Conservation (phyloP, 2,888 invertebrate genomes). For the Bellardia bayeri region DNA sequence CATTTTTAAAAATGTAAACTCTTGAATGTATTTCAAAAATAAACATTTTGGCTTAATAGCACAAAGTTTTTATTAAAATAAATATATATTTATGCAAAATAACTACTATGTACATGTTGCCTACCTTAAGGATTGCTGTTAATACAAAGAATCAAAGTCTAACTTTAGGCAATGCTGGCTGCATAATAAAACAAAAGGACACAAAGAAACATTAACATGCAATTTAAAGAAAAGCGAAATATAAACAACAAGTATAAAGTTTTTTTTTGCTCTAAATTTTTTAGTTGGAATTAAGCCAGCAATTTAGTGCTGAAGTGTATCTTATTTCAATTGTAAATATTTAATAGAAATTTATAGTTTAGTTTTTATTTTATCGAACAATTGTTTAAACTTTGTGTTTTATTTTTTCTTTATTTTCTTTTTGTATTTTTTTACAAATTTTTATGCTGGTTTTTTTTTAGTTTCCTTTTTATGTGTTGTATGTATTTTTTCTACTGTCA, state of each 20-base stretch:
- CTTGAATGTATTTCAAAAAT: neutral
- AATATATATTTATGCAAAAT: neutral
- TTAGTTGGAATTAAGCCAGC: neutral
- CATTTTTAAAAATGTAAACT: neutral
- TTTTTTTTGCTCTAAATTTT: neutral
- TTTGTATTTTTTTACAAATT: neutral
- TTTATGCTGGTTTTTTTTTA: conserved; percentile 8
- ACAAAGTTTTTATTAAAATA: neutral
- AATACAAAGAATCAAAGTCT: conserved; percentile 3
- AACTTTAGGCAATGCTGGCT: conserved; percentile 1
- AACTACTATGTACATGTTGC: neutral
- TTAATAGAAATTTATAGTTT: neutral
- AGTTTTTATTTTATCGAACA: neutral
- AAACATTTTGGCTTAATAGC: neutral
- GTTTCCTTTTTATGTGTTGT: neutral
- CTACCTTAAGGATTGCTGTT: conserved; percentile 7
- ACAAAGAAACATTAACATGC: neutral
- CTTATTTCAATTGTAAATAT: neutral
- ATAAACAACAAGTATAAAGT: neutral
- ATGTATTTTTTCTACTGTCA: neutral
- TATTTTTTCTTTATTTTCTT: neutral
- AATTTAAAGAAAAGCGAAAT: neutral
- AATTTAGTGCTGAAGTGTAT: neutral
- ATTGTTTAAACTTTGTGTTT: neutral
- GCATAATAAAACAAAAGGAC: neutral